These are phyloP conservation scores for Dryobotodes eremita DNA, from an alignment of 2,888 invertebrate species.

Conservation along the genomic window DNA sequence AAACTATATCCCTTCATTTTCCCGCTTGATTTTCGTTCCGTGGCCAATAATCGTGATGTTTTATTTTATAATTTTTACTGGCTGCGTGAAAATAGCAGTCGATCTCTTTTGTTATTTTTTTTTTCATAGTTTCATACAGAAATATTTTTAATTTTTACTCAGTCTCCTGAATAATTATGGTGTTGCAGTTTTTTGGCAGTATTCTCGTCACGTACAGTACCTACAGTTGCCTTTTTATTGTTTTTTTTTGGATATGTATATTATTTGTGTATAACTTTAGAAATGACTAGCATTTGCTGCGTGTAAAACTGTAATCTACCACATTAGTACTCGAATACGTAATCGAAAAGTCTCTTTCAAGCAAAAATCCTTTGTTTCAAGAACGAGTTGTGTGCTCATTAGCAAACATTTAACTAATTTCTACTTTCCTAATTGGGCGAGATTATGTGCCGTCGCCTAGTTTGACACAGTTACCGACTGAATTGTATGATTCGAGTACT, in stretches of 20 bases:
- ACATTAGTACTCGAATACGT: no score
- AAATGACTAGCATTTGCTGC: no score
- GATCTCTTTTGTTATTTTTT: not conserved
- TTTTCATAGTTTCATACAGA: not conserved
- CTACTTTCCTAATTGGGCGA: slow-evolving; percentile 20
- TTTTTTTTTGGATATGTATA: no score
- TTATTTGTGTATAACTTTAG: no score
- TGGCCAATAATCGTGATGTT: not conserved
- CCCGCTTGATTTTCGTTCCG: slow-evolving; percentile 11
- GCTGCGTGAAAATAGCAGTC: slow-evolving; percentile 8
- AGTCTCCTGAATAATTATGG: not conserved
- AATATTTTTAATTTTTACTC: not conserved
- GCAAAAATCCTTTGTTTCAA: not conserved
- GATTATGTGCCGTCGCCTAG: slow-evolving; percentile 21
- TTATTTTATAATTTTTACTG: slow-evolving; percentile 1
- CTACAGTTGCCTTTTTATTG: not conserved
- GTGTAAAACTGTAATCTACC: no score
- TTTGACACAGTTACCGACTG: slow-evolving; percentile 30
- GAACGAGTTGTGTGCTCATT: slow-evolving; percentile 18
- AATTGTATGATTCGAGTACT: not conserved
- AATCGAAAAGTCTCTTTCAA: not conserved
- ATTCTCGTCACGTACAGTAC: not conserved
- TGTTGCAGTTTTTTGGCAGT: slow-evolving; percentile 1
- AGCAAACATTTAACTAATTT: slow-evolving; percentile 14
- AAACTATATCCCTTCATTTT: slow-evolving; percentile 34